These are phyloP conservation scores for Monoplex corrugatus DNA, from an alignment of 2,888 invertebrate genomes.

Conservation along the genomic window DNA sequence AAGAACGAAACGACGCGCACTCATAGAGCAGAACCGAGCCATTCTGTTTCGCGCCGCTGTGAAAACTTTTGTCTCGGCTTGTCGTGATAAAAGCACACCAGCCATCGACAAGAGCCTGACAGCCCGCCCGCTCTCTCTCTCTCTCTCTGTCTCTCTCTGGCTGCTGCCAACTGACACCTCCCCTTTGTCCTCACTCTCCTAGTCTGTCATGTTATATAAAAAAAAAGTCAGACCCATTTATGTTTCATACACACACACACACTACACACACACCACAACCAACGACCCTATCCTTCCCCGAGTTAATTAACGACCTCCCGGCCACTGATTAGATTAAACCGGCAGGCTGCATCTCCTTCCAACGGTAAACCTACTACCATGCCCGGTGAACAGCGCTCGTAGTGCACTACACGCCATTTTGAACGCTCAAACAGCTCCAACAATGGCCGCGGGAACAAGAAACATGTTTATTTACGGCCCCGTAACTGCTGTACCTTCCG, in stretches of 20 bases:
- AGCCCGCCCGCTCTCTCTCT: background rate
- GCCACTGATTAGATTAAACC: background rate
- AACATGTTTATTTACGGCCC: conserved; percentile 35
- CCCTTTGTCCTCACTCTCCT: background rate
- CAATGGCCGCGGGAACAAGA: background rate
- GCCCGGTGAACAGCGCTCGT: background rate
- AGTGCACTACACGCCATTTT: background rate
- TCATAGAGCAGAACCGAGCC: conserved; percentile 36
- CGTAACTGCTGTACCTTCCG: conserved; percentile 13
- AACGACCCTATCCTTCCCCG: no score
- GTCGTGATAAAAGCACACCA: conserved; percentile 26
- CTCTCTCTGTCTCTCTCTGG: background rate
- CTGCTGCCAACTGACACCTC: background rate
- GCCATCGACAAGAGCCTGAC: conserved; percentile 23
- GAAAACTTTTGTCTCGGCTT: conserved; percentile 40
- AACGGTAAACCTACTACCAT: background rate
- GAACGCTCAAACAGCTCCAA: background rate
- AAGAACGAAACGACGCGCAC: conserved; percentile 22
- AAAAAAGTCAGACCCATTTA: no score
- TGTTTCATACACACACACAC: background rate
- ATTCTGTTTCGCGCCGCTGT: conserved; percentile 39
- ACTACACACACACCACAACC: no score
- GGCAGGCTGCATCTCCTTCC: background rate
- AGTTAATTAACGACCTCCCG: conserved; percentile 11
- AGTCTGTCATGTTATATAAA: no score